A percentile compares a stretch with the other conserved stretches of the same genome.
phyloP scores from a whole-genome alignment of 2,113 vertebrate species.

The Garra rufa region DNA sequence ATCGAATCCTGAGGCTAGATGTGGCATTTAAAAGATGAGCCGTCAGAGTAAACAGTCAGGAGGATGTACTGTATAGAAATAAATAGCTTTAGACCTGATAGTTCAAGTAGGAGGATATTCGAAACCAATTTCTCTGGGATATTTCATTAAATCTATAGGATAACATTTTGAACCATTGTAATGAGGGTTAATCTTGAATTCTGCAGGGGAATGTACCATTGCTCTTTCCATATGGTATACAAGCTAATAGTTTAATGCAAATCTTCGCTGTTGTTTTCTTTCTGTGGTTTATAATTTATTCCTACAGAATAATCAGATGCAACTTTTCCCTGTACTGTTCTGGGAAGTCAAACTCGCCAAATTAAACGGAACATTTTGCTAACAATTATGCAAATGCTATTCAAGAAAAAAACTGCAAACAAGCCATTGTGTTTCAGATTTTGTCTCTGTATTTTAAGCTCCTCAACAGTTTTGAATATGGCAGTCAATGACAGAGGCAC shows the following conservation, averaged over 20 bases:
- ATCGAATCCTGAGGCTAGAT: background rate
- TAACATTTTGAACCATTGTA: background rate
- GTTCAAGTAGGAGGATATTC: slow-evolving; percentile 5
- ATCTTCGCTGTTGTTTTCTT: background rate
- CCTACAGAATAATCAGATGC: slow-evolving; percentile 23
- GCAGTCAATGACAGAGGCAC: background rate
- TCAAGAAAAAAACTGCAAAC: slow-evolving; percentile 26
- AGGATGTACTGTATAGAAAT: background rate
- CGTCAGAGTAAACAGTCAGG: background rate
- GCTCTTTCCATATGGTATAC: background rate
- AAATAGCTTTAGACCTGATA: background rate
- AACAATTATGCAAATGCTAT: slow-evolving; percentile 39
- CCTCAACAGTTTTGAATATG: background rate
- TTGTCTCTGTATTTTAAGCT: background rate
- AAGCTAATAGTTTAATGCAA: slow-evolving; percentile 21
- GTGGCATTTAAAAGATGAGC: background rate
- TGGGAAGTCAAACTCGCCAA: slow-evolving; percentile 13
- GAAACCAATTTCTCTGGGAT: background rate
- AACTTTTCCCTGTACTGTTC: slow-evolving; percentile 1
- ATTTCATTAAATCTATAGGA: background rate
- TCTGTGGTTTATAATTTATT: slow-evolving; percentile 25
- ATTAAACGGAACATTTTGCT: slow-evolving; percentile 22
- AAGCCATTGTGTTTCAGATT: background rate
- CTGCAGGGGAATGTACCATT: background rate
- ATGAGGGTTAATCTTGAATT: slow-evolving; percentile 5